These are phyloP conservation scores for Calliphora vicina DNA, from an alignment of 1,140 invertebrate species.

Conservation along the genomic window DNA sequence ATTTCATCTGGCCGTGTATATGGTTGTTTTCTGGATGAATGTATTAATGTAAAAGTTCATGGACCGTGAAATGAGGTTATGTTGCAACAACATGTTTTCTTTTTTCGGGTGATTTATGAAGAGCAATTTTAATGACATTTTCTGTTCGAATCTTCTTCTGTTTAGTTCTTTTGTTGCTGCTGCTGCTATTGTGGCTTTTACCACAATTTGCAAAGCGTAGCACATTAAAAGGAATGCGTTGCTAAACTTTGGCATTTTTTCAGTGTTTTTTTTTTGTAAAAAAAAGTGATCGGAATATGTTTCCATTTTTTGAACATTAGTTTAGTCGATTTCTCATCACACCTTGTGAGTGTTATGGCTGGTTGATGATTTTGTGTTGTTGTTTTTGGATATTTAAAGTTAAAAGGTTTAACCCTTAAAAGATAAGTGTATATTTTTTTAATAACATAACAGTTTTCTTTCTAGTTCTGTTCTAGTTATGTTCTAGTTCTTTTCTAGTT, in stretches of 20 bases:
- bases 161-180: background rate
- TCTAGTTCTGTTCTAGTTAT: no score
- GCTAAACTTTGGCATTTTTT: background rate
- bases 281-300: background rate
- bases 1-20: background rate
- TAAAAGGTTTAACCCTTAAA: background rate
- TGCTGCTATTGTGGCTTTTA: background rate
- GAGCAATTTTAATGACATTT: constrained; percentile 63
- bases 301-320: background rate
- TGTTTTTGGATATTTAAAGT: background rate
- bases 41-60: constrained; percentile 46
- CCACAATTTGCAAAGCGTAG: background rate
- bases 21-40: background rate
- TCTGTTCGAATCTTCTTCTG: constrained; percentile 33
- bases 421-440: no score
- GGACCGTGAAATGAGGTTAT: constrained; percentile 61
- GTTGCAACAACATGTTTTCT: constrained; percentile 46
- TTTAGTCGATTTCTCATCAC: background rate
- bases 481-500: no score
- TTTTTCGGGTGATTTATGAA: constrained; percentile 59
- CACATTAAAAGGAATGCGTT: constrained; percentile 5
- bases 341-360: no score
- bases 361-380: background rate
- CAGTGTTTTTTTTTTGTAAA: background rate
- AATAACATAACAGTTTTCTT: no score